Evolutionary conservation across 2,888 invertebrate species (phyloP).

Genomic region (Gonocerus acuteangulatus): DNA sequence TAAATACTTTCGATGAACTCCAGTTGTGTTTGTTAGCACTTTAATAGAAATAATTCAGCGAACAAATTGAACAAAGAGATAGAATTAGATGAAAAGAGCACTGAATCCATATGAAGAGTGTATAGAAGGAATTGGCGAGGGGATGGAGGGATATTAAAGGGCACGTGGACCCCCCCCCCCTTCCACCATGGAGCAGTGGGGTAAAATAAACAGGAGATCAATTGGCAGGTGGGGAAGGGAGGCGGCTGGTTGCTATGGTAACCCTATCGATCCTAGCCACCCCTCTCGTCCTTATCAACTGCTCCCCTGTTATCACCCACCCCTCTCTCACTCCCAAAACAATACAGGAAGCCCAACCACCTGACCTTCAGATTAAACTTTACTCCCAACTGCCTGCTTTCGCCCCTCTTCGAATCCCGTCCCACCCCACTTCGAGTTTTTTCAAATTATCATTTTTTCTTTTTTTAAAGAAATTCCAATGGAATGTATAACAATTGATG

Average conservation of each 20-base stretch:
- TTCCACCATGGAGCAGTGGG: background rate
- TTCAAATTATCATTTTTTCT: no score
- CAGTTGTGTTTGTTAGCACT: no score
- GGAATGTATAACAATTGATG: no score
- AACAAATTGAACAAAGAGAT: background rate
- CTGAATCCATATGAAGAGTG: no score
- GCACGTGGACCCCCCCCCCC: background rate
- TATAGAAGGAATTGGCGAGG: slow-evolving; percentile 1
- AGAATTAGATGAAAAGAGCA: slow-evolving; percentile 5
- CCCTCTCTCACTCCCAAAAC: background rate
- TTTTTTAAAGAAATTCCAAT: no score
- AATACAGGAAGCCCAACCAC: background rate
- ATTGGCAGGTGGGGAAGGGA: slow-evolving; percentile 6
- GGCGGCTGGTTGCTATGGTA: slow-evolving; percentile 9
- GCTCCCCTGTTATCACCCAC: background rate
- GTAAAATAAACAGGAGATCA: slow-evolving; percentile 21
- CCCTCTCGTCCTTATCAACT: background rate
- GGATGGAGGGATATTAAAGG: background rate
- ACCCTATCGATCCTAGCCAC: slow-evolving; percentile 18
- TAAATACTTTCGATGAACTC: no score
- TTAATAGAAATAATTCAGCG: no score
- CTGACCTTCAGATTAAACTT: background rate
- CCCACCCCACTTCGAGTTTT: no score
- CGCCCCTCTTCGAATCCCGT: no score
- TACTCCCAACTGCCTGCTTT: no score